phyloP scores from a whole-genome alignment of 2,797 vertebrate species.

The Urocyon cinereoargenteus region DNA sequence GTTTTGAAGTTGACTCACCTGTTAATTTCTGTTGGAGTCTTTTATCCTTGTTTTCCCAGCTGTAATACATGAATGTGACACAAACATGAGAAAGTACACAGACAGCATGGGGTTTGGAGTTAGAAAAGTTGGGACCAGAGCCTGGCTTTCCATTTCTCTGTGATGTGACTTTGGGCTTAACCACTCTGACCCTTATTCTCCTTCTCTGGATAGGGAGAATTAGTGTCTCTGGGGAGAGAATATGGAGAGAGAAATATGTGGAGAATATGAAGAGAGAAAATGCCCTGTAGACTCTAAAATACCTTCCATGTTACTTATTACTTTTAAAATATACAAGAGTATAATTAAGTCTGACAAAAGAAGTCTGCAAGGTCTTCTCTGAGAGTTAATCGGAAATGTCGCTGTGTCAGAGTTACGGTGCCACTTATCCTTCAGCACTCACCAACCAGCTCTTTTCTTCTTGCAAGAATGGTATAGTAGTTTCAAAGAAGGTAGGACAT shows the following conservation, averaged over 20 bases:
- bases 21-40: not conserved
- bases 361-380: not conserved
- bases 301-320: not conserved
- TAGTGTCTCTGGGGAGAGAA: not conserved
- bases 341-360: not conserved
- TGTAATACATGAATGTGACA: not conserved
- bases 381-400: conserved; percentile 33
- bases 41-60: not conserved
- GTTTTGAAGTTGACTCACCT: not conserved
- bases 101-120: not conserved
- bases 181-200: not conserved
- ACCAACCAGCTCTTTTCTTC: not conserved
- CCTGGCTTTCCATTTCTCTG: not conserved
- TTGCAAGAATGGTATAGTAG: not conserved
- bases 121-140: not conserved
- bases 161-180: not conserved
- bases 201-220: not conserved
- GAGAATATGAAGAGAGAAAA: not conserved
- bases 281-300: not conserved
- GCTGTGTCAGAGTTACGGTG: not conserved
- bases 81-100: not conserved
- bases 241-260: not conserved
- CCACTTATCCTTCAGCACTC: not conserved
- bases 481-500: not conserved
- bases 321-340: not conserved